Evolutionary conservation across 2,888 invertebrate species (phyloP).

Genomic region (Hylaea fasciaria): DNA sequence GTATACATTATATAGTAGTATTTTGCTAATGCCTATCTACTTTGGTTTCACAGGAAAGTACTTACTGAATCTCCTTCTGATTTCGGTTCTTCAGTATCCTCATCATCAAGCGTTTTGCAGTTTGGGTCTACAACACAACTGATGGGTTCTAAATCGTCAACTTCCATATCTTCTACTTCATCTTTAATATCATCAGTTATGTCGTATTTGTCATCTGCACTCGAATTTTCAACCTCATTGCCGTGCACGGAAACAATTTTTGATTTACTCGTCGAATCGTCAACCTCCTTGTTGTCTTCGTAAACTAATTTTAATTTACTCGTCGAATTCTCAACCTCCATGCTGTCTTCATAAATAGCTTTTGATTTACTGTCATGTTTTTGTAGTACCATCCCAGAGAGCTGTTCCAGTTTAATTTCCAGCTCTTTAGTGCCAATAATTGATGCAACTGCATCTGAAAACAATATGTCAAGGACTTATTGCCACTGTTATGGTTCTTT

Average conservation of each 20-base stretch:
- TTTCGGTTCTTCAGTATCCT: conserved; percentile 47
- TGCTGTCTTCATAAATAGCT: not conserved
- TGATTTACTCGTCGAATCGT: no score
- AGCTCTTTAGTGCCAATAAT: conserved; percentile 67
- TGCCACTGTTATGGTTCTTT: not conserved
- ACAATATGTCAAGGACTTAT: not conserved
- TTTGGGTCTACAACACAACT: conserved; percentile 22
- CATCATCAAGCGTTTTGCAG: conserved; percentile 42
- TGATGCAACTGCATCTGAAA: conserved; percentile 73
- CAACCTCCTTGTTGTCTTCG: no score
- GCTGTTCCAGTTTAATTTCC: conserved; percentile 9
- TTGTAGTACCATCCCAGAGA: not conserved
- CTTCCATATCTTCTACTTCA: conserved; percentile 23
- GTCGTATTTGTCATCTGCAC: not conserved
- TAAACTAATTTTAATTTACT: not conserved
- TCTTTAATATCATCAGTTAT: conserved; percentile 9
- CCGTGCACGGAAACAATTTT: not conserved
- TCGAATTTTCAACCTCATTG: not conserved
- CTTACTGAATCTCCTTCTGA: conserved; percentile 57
- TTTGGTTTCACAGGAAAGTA: conserved; percentile 21
- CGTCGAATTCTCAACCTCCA: not conserved
- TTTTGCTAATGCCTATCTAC: not conserved
- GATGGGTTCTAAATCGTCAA: conserved; percentile 16
- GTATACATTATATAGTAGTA: not conserved
- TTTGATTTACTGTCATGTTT: conserved; percentile 19